Percentiles rank a stretch among this genome's conserved stretches.
Conservation (phyloP, 2,888 invertebrate species). For the Parapristionchus giblindavisi region DNA sequence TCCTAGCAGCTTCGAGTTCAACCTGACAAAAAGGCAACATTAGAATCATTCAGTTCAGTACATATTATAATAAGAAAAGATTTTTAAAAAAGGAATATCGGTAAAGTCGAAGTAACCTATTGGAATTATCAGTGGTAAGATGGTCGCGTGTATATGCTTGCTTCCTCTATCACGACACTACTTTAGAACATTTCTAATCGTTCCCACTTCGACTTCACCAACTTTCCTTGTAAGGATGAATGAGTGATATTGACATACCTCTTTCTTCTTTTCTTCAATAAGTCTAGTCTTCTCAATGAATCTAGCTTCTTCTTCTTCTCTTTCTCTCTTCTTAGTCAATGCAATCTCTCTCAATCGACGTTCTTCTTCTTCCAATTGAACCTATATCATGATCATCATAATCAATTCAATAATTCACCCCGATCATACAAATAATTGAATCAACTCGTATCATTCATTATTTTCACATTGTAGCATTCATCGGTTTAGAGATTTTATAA, state of each 20-base stretch:
- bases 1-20: slow-evolving; percentile 6
- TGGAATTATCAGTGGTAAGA: too few species aligned
- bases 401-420: background rate
- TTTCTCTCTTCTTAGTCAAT: slow-evolving; percentile 37
- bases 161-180: too few species aligned
- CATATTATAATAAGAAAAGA: too few species aligned
- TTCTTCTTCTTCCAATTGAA: slow-evolving; percentile 35
- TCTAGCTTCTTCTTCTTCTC: slow-evolving; percentile 31
- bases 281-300: slow-evolving; percentile 25
- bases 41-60: too few species aligned
- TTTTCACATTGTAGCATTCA: background rate
- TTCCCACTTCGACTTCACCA: background rate
- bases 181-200: background rate
- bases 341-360: slow-evolving; percentile 25
- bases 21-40: background rate
- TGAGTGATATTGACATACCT: too few species aligned
- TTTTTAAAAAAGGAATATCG: too few species aligned
- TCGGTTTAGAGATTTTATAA: background rate
- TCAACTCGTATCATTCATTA: background rate
- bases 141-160: too few species aligned
- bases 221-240: background rate
- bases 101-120: too few species aligned
- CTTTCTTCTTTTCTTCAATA: slow-evolving; percentile 28
- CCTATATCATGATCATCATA: background rate
- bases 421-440: background rate